These are phyloP conservation scores for Lasioglossum leucozonium DNA, from an alignment of 2,888 invertebrate genomes.

Conservation along the genomic window DNA sequence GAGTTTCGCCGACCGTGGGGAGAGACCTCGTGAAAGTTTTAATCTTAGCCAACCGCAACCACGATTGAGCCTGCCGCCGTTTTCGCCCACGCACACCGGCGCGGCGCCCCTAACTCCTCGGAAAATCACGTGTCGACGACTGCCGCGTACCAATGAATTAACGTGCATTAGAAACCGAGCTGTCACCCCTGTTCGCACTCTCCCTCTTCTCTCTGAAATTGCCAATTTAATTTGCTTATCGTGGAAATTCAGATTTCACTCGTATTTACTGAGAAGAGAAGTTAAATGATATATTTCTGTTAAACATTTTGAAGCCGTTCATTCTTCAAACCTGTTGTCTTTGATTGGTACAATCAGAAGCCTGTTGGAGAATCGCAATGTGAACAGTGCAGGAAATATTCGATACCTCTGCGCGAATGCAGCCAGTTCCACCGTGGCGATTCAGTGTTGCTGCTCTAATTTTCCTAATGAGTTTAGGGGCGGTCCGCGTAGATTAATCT, in stretches of 20 bases:
- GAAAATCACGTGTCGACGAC: constrained; percentile 2
- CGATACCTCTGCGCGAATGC: background rate
- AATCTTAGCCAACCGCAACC: constrained; percentile 74
- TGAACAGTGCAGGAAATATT: background rate
- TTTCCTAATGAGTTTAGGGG: constrained; percentile 4
- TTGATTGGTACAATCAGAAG: background rate
- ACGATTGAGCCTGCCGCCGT: constrained; percentile 58
- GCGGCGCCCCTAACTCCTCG: background rate
- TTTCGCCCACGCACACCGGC: constrained; percentile 55
- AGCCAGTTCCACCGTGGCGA: background rate
- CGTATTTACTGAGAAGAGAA: too few species aligned
- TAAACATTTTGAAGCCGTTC: background rate
- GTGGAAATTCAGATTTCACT: too few species aligned
- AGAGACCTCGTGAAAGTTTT: constrained; percentile 72
- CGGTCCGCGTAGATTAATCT: background rate
- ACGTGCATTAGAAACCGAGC: background rate
- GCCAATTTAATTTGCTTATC: too few species aligned
- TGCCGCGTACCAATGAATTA: background rate
- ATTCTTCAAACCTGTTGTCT: background rate
- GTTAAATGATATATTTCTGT: too few species aligned
- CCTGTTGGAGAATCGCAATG: background rate
- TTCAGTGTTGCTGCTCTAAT: background rate
- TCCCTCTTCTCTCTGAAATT: too few species aligned
- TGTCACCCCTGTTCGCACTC: background rate
- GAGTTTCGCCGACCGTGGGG: constrained; percentile 33